Base-by-base conservation (phyloP, 1,140 invertebrate species). In the Drosophila repleta region DNA sequence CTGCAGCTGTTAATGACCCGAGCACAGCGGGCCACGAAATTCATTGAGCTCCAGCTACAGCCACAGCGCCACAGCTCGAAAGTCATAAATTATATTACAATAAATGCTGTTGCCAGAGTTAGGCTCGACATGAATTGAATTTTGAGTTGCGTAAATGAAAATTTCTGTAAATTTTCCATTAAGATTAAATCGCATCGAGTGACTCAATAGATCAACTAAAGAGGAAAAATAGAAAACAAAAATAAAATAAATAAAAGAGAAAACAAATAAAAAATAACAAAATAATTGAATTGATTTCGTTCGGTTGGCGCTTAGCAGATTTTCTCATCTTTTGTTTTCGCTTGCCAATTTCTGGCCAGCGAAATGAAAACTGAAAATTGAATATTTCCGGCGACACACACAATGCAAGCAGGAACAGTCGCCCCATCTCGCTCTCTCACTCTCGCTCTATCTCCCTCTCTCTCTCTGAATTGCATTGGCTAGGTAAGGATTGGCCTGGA, bases 381-480 rank as follows among this genome's bases (percentile, higher is more conserved):
- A 85, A 87, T 85, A 85, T 87, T 85, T 85, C 82, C 81, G 81
- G 80, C 80, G 80, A 83, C 80, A 84, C 80, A 84, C 80, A 84
- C 79, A 83, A 84, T 83, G 79, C 53, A 39, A 78, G 56, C 74
- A 78, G 74, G 46, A 74, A 48, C 65, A 17, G 13, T 41, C 3
- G 10, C n/a, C n/a, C n/a, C n/a, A n/a, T n/a, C 39, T 6, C n/a
- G 7, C 39, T 41, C 39, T 29, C 29, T 8, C 8, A 8, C 29
- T 8, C 29, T 29, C 0, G 7, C 39, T 13, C 3, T 39, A 6
- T 1, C 37, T 39, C 37, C 6, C 26, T 5, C 6, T 32, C 13
- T 3, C n/a, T 15, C 37, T 15, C 39, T 43, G n/a, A 8, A 17
- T 11, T 43, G 75, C 71, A 74, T 63, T 62, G 60, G 51, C 45